Evolutionary conservation across 2,113 vertebrate species (phyloP), one percentile per base, ranked within the genome.

Genomic region (Psittacara wagleri): DNA sequence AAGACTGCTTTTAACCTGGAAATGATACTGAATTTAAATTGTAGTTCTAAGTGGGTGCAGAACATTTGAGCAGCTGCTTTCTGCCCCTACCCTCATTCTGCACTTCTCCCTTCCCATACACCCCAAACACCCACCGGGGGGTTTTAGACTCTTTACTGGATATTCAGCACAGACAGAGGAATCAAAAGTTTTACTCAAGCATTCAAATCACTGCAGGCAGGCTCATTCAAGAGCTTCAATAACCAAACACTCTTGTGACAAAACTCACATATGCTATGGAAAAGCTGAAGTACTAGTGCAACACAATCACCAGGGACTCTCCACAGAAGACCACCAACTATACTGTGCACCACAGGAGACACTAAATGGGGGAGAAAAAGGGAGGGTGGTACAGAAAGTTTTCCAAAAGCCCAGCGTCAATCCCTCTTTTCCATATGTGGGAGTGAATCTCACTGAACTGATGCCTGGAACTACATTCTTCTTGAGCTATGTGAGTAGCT

Each of bases 171-270:
- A 94, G 62, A 78, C 6, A 76, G 67, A 59, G 49, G 57, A 94
- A 91, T 80, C 76, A 69, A 90, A 78, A 78, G 63, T 73, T 94
- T 87, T 85, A 92, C 80, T 92, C 89, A 93, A 90, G 73, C 64
- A 87, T 78, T 96, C 74, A 64, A 24, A 87, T 78, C 92, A 78
- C 86, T 81, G 67, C 75, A 95, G 92, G 90, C 82, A 93, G 52
- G 69, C 31, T 63, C 78, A 83, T 43, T 55, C 0, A 1, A 62
- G 83, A 94, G 54, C 55, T 86, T 91, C 86, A 86, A 68, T 23
- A 94, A 78, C 55, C 63, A 74, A 59, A 68, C 29, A 48, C 67
- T 88, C 88, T 37, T 48, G 44, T 89, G 68, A 91, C 91, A 86
- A 91, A 88, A 48, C 74, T 83, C 66, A 28, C 73, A 87, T 48